phyloP scores from a whole-genome alignment of 2,888 invertebrate species.

The Drosophila cognata region DNA sequence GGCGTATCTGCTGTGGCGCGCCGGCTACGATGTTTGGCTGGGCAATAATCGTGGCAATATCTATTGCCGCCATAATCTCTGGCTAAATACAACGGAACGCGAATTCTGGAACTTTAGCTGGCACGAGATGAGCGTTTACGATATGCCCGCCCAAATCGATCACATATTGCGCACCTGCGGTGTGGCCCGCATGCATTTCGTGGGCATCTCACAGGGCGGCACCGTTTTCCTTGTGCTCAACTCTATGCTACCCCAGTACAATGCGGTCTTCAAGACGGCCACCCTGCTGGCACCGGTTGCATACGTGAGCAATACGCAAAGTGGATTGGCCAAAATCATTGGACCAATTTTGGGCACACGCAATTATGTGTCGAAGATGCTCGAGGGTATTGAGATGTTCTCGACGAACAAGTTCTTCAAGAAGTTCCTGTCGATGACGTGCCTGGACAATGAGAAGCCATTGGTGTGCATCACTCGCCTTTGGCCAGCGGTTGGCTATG shows the following conservation, averaged over 20 bases:
- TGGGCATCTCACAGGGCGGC: slow-evolving; percentile 83
- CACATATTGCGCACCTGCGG: slow-evolving; percentile 80
- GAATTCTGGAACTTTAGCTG: slow-evolving; percentile 84
- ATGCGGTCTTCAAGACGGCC: slow-evolving; percentile 81
- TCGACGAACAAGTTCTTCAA: slow-evolving; percentile 84
- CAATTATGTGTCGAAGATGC: slow-evolving; percentile 81
- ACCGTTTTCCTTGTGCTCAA: slow-evolving; percentile 83
- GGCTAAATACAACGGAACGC: slow-evolving; percentile 84
- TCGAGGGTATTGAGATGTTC: slow-evolving; percentile 83
- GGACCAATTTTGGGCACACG: slow-evolving; percentile 86
- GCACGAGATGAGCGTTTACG: slow-evolving; percentile 84
- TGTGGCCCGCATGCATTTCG: slow-evolving; percentile 79
- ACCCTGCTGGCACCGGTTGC: slow-evolving; percentile 83
- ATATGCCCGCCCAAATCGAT: slow-evolving; percentile 83
- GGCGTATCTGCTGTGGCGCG: slow-evolving; percentile 82
- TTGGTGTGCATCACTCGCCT: slow-evolving; percentile 81
- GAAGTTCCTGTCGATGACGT: slow-evolving; percentile 82
- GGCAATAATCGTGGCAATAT: slow-evolving; percentile 84
- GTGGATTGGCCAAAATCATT: slow-evolving; percentile 87
- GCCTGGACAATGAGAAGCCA: slow-evolving; percentile 80
- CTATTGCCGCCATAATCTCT: slow-evolving; percentile 81
- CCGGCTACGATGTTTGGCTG: slow-evolving; percentile 84
- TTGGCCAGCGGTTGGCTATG: slow-evolving; percentile 84
- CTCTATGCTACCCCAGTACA: slow-evolving; percentile 83
- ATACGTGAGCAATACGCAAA: slow-evolving; percentile 82